phyloP scores from a whole-genome alignment of 2,797 vertebrate genomes.

The Lacerta bilineata region DNA sequence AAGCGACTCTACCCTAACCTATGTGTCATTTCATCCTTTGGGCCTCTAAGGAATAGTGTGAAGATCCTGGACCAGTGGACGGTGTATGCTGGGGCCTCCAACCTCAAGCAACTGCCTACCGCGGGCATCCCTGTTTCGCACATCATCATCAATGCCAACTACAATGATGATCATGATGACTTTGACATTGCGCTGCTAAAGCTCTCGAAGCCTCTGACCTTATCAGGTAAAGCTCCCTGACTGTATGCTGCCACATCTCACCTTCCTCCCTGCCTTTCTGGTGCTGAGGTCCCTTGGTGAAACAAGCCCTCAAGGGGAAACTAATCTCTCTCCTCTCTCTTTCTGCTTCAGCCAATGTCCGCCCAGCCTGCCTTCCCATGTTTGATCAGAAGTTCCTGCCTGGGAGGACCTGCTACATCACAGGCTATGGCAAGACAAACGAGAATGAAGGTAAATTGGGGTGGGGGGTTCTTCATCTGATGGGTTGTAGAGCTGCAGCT shows the following conservation, averaged over 20 bases:
- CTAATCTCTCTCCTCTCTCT: neutral
- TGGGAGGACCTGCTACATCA: conserved; percentile 86
- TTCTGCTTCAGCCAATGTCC: conserved; percentile 80
- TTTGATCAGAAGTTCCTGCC: conserved; percentile 79
- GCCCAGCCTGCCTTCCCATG: conserved; percentile 89
- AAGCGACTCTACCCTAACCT: neutral
- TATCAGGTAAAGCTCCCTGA: conserved; percentile 71
- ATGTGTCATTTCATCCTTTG: neutral
- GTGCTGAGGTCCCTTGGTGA: neutral
- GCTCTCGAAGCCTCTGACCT: conserved; percentile 77
- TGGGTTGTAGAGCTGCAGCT: no score
- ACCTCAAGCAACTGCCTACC: conserved; percentile 72
- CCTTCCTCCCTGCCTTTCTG: neutral
- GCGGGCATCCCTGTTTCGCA: conserved; percentile 77
- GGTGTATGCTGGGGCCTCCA: conserved; percentile 83
- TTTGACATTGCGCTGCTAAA: conserved; percentile 88
- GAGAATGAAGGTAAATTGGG: conserved; percentile 78
- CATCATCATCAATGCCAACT: conserved; percentile 87
- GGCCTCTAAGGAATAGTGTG: conserved; percentile 59
- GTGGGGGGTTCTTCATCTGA: neutral
- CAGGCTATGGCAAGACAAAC: conserved; percentile 88
- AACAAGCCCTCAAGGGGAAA: neutral
- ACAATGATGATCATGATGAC: conserved; percentile 81
- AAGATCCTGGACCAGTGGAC: conserved; percentile 80
- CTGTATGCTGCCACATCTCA: neutral